Evolutionary conservation across 2,113 vertebrate genomes (phyloP).

Genomic region (Lagopus leucura): DNA sequence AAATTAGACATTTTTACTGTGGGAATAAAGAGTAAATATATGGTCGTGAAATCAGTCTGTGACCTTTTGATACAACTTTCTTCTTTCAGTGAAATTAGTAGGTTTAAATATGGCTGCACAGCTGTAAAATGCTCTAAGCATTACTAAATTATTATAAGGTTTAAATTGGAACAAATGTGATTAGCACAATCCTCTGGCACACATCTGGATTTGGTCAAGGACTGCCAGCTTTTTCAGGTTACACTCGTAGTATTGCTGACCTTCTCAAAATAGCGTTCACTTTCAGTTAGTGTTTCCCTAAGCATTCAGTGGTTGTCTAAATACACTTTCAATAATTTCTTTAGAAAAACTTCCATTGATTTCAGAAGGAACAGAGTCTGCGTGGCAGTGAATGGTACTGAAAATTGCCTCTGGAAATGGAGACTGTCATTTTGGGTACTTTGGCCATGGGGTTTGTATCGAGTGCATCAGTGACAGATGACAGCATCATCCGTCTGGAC

Average conservation of each 20-base stretch:
- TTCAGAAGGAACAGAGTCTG: neutral
- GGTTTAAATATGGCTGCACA: conserved; percentile 82
- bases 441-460: neutral
- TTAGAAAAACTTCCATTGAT: neutral
- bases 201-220: conserved; percentile 42
- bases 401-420: neutral
- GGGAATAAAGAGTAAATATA: conserved; percentile 85
- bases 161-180: conserved; percentile 78
- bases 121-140: conserved; percentile 77
- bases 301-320: neutral
- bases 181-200: conserved; percentile 55
- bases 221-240: conserved; percentile 15
- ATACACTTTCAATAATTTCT: fast-evolving
- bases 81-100: conserved; percentile 76
- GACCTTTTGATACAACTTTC: conserved; percentile 78
- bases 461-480: neutral
- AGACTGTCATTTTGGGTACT: neutral
- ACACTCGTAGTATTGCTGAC: neutral
- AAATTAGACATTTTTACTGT: conserved; percentile 90
- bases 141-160: conserved; percentile 89
- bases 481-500: no score
- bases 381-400: neutral
- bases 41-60: conserved; percentile 80
- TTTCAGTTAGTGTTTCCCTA: neutral
- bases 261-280: neutral